phyloP scores from a whole-genome alignment of 2,888 invertebrate species.

The Heteromyza rotundicornis region DNA sequence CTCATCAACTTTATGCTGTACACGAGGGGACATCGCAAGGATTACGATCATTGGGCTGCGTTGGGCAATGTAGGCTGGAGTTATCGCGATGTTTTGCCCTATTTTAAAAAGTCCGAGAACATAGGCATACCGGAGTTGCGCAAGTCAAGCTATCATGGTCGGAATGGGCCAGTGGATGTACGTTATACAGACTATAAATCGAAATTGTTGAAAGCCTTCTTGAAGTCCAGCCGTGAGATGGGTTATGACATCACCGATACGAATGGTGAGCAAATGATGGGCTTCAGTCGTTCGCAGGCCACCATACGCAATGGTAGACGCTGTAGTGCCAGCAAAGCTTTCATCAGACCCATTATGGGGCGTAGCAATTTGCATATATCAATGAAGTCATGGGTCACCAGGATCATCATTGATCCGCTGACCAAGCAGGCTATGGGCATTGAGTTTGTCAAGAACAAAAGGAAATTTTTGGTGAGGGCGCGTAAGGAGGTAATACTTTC shows the following conservation, averaged over 20 bases:
- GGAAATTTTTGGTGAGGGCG: slow-evolving; percentile 66
- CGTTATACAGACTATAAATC: slow-evolving; percentile 71
- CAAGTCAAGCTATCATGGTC: slow-evolving; percentile 72
- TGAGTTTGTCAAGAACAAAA: slow-evolving; percentile 71
- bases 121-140: slow-evolving; percentile 67
- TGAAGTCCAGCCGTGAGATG: slow-evolving; percentile 71
- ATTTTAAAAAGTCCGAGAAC: slow-evolving; percentile 81
- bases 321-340: slow-evolving; percentile 82
- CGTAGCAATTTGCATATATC: slow-evolving; percentile 75
- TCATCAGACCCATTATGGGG: slow-evolving; percentile 71
- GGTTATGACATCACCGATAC: slow-evolving; percentile 77
- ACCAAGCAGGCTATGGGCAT: slow-evolving; percentile 72
- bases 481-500: slow-evolving; percentile 79
- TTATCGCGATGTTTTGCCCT: slow-evolving; percentile 74
- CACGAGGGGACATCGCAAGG: slow-evolving; percentile 79
- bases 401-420: slow-evolving; percentile 70
- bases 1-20: slow-evolving; percentile 87
- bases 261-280: slow-evolving; percentile 70
- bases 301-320: slow-evolving; percentile 75
- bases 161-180: slow-evolving; percentile 73
- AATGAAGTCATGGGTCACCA: slow-evolving; percentile 72
- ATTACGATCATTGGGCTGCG: slow-evolving; percentile 83
- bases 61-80: slow-evolving; percentile 84
- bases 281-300: slow-evolving; percentile 75
- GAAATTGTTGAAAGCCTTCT: slow-evolving; percentile 70